Evolutionary conservation across 2,797 vertebrate genomes (phyloP).

Genomic region (Pterois miles): DNA sequence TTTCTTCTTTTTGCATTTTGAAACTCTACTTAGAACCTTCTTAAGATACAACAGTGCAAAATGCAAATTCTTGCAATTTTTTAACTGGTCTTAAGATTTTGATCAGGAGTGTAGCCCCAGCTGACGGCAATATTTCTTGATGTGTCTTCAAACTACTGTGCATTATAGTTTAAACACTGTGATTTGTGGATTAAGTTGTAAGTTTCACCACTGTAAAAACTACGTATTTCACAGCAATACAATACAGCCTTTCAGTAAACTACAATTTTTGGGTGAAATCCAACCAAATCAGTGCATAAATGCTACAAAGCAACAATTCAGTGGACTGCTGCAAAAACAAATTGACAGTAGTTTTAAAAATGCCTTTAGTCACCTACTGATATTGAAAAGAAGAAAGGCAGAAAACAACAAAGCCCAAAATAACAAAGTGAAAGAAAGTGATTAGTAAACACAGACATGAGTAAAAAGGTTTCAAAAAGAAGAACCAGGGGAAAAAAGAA

Average conservation of each 20-base stretch:
- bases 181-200: background rate
- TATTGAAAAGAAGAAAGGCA: background rate
- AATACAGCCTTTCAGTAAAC: too few species aligned
- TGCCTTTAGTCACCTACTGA: conserved; percentile 10
- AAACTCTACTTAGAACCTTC: too few species aligned
- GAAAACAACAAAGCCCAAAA: conserved; percentile 6
- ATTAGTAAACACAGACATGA: conserved; percentile 31
- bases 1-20: too few species aligned
- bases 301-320: background rate
- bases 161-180: background rate
- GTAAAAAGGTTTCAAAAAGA: conserved; percentile 16
- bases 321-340: conserved; percentile 1
- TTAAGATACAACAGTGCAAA: too few species aligned
- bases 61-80: too few species aligned
- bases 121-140: background rate
- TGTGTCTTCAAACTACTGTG: background rate
- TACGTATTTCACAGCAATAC: background rate
- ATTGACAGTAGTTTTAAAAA: conserved; percentile 11
- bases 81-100: too few species aligned
- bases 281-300: background rate
- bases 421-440: conserved; percentile 22
- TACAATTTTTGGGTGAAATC: background rate
- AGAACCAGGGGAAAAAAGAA: background rate
- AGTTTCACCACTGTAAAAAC: background rate
- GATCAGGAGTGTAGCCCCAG: too few species aligned